These are phyloP conservation scores for Ctenodactylus gundi DNA, from an alignment of 2,113 vertebrate genomes.

Conservation along the genomic window DNA sequence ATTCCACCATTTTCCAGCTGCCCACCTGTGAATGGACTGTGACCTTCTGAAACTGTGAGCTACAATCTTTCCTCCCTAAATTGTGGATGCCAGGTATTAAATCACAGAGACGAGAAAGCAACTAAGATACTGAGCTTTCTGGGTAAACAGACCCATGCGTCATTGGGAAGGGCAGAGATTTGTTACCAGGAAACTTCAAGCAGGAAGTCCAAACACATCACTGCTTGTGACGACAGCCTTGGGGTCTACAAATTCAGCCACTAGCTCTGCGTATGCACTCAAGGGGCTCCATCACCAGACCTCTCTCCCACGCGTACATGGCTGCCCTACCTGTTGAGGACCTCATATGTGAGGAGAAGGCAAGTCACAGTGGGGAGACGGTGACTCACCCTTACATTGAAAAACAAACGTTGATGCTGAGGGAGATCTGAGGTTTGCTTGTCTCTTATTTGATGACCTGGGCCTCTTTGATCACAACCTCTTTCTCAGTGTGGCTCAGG, in stretches of 20 bases:
- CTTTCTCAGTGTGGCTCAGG: neutral
- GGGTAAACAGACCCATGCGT: neutral
- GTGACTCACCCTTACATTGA: neutral
- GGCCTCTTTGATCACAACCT: neutral
- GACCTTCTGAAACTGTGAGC: too few relatives aligned
- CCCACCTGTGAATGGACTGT: too few relatives aligned
- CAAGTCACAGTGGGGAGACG: neutral
- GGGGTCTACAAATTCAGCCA: accelerated
- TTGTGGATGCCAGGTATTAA: too few relatives aligned
- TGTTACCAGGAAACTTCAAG: neutral
- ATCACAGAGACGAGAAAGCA: too few relatives aligned
- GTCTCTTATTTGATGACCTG: neutral
- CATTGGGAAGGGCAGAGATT: neutral
- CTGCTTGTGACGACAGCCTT: neutral
- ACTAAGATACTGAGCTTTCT: neutral
- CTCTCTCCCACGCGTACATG: neutral
- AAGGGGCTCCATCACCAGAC: neutral
- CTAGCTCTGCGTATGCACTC: neutral
- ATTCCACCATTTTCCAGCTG: too few relatives aligned
- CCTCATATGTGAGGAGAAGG: neutral
- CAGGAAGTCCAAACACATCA: too few relatives aligned
- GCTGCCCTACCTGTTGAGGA: neutral
- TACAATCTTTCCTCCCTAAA: too few relatives aligned
- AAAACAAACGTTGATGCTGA: too few relatives aligned
- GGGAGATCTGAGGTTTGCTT: neutral